phyloP scores from a whole-genome alignment of 1,140 invertebrate species.

The Drosophila albomicans region DNA sequence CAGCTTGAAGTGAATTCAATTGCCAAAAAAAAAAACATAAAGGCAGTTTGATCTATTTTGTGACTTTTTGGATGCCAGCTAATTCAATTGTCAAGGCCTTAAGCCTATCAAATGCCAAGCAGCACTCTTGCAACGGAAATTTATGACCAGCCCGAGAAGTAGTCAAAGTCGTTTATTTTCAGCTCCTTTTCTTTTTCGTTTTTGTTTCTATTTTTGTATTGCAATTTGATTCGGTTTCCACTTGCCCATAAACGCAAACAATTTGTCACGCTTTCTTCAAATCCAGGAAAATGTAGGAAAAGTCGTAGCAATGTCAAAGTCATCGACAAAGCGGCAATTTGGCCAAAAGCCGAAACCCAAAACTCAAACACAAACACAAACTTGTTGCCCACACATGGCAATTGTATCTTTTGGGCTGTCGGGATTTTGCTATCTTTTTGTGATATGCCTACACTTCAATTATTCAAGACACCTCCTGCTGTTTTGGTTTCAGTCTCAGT shows the following conservation, averaged over 20 bases:
- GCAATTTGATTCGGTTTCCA: conserved; percentile 26
- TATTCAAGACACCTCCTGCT: conserved; percentile 33
- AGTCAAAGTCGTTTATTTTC: not conserved
- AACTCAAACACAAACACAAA: conserved; percentile 15
- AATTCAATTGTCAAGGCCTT: conserved; percentile 65
- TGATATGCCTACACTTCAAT: conserved; percentile 49
- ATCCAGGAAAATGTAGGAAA: conserved; percentile 10
- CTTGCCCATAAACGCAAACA: conserved; percentile 41
- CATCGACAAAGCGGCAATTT: conserved; percentile 49
- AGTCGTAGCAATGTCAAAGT: conserved; percentile 58
- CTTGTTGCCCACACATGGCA: conserved; percentile 62
- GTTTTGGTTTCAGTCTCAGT: not conserved
- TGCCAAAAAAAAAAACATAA: conserved; percentile 10
- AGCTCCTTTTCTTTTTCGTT: too few species aligned
- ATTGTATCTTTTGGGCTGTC: conserved; percentile 12
- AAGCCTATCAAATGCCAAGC: conserved; percentile 49
- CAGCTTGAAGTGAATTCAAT: conserved; percentile 35
- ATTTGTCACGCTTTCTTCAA: conserved; percentile 68
- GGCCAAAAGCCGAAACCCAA: conserved; percentile 17
- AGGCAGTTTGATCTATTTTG: conserved; percentile 32
- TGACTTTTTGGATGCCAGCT: conserved; percentile 45
- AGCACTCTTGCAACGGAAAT: conserved; percentile 37
- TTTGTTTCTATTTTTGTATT: conserved; percentile 15
- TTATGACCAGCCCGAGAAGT: conserved; percentile 58
- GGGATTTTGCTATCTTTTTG: conserved; percentile 20